phyloP scores from a whole-genome alignment of 1,140 invertebrate genomes.

The Drosophila micromelanica region DNA sequence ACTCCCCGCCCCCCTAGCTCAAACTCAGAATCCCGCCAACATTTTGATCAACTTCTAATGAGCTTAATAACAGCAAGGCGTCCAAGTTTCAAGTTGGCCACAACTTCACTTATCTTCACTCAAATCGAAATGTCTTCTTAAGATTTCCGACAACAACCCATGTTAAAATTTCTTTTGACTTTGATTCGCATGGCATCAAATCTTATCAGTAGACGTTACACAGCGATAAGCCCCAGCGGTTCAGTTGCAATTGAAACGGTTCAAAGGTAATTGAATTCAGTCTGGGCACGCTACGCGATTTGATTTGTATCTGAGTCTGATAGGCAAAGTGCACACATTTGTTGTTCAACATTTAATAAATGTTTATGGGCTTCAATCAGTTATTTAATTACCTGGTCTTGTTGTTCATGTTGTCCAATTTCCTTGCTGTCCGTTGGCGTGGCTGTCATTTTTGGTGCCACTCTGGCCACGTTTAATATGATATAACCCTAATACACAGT shows the following conservation, averaged over 20 bases:
- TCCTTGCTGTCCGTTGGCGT: conserved; percentile 17
- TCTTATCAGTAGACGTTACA: conserved; percentile 63
- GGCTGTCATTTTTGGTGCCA: conserved; percentile 40
- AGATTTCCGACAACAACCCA: not conserved
- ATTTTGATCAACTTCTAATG: conserved; percentile 74
- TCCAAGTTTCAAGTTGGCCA: conserved; percentile 28
- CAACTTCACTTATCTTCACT: conserved; percentile 34
- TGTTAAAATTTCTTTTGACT: conserved; percentile 51
- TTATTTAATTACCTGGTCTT: conserved; percentile 59
- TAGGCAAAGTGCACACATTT: conserved; percentile 17
- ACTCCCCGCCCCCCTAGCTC: not conserved
- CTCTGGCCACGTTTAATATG: not conserved
- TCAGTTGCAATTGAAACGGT: conserved; percentile 30
- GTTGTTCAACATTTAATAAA: conserved; percentile 36
- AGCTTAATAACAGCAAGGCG: conserved; percentile 58
- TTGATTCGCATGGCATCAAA: conserved; percentile 51
- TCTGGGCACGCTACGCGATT: conserved; percentile 9
- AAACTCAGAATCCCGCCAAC: not conserved
- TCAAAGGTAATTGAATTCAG: conserved; percentile 33
- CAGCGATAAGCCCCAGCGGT: conserved; percentile 41
- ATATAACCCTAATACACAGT: not conserved
- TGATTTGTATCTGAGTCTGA: conserved; percentile 13
- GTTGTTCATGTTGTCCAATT: conserved; percentile 32
- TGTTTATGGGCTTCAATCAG: conserved; percentile 35
- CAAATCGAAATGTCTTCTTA: conserved; percentile 23